Percentiles rank a stretch among this genome's conserved stretches.
phyloP scores from a whole-genome alignment of 2,113 vertebrate species.

The Etia nguti region DNA sequence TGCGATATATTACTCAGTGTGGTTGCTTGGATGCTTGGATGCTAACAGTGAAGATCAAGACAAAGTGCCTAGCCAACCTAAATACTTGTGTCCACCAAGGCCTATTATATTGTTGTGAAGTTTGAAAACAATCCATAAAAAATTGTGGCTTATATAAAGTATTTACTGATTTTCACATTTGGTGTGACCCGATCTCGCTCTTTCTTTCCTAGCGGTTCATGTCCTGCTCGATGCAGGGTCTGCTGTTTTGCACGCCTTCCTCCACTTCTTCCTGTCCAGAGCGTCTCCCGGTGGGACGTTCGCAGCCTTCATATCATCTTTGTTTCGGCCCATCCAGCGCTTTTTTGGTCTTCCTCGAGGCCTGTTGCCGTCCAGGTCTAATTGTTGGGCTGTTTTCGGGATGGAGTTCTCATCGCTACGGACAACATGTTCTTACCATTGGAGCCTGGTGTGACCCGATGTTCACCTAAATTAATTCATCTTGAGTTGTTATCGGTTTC shows the following conservation, averaged over 20 bases:
- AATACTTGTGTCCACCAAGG: not conserved
- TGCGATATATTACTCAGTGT: not conserved
- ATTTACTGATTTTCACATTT: not conserved
- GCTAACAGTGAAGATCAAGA: not conserved
- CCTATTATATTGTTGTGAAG: not conserved
- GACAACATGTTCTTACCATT: not conserved
- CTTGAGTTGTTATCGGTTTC: not conserved
- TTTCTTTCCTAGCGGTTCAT: not conserved
- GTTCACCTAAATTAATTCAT: not conserved
- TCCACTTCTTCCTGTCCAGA: not conserved
- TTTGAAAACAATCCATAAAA: not conserved
- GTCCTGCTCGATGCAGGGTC: too few species aligned
- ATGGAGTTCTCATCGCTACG: not conserved
- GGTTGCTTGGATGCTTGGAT: accelerated
- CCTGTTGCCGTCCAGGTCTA: too few species aligned
- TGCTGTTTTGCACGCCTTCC: not conserved
- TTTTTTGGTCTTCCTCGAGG: not conserved
- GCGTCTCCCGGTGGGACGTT: not conserved
- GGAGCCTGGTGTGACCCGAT: not conserved
- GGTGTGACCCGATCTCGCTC: not conserved
- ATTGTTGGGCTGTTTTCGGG: too few species aligned
- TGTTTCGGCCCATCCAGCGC: not conserved
- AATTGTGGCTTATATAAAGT: not conserved
- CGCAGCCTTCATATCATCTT: not conserved
- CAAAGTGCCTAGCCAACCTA: not conserved